A percentile compares a stretch with the other conserved stretches of the same genome.
phyloP scores from a whole-genome alignment of 2,113 vertebrate genomes.

The Pelecanoides urinatrix region DNA sequence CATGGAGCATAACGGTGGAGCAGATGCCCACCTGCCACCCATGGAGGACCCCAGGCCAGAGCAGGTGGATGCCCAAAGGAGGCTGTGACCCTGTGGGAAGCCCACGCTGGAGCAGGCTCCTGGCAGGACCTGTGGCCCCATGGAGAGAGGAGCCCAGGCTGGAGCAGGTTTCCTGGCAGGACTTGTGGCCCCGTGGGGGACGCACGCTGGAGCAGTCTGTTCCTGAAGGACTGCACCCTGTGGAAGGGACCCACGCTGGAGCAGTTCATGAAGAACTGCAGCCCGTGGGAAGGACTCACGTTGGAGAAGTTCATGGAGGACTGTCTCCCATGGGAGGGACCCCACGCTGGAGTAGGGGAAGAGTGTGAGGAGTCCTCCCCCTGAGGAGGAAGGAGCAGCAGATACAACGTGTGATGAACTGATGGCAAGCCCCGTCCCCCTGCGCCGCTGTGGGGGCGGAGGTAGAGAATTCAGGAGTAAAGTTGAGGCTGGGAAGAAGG shows the following conservation, averaged over 20 bases:
- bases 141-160: too few species aligned
- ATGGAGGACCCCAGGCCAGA: background rate
- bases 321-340: background rate
- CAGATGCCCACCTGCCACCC: too few species aligned
- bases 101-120: too few species aligned
- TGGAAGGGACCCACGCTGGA: background rate
- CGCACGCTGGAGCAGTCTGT: too few species aligned
- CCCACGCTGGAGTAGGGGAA: background rate
- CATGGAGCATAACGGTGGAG: too few species aligned
- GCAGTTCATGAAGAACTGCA: background rate
- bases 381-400: background rate
- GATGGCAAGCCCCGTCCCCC: background rate
- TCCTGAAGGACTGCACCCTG: too few species aligned
- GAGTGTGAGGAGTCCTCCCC: background rate
- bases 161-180: background rate
- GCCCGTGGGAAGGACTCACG: background rate
- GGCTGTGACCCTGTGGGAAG: too few species aligned
- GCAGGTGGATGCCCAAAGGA: too few species aligned
- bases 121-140: too few species aligned
- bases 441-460: accelerated
- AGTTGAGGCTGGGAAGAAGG: background rate
- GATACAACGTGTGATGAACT: background rate
- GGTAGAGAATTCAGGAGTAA: background rate
- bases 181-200: background rate
- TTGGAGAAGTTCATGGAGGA: background rate